Base-by-base conservation (phyloP, 2,797 vertebrate genomes). In the Rhadinocentrus ornatus region DNA sequence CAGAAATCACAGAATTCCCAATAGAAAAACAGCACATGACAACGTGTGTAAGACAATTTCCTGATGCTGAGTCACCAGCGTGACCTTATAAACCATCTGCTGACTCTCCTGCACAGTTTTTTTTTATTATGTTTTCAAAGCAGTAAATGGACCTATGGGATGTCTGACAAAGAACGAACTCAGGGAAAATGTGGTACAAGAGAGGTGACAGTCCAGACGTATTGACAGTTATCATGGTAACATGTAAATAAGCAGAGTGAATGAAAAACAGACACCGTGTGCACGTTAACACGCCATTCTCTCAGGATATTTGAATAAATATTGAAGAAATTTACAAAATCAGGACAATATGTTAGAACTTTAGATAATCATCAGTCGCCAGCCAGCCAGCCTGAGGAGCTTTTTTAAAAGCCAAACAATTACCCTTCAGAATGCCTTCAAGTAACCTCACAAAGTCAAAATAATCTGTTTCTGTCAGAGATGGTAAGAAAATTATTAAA, bases 141-240 rank as follows among this genome's bases (percentile, higher is more conserved):
- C 44, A 9, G 68, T 82, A 64, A 86, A 76, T 69, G 70, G 82
- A 70, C 77, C 76, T 76, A 26, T 70, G 83, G 85, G 81, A 79
- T 64, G 74, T 80, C 78, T 84, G 78, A 77, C 26, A 3, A 53
- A 37, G 76, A 70, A 62, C 6, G 41, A 64, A 59, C 0, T 50
- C 37, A 57, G 41, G 55, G 37, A 50, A 63, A 82, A 76, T 53
- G 62, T 46, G 63, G 64, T 29, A 65, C 15, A 5, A 39, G 16
- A 75, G 74, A 80, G 69, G 71, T 73, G 86, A 62, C 48, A 50
- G 62, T 69, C 71, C 82, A 39, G 48, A 56, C 62, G 37, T 74
- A 82, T 50, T 71, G 86, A 86, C 83, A 81, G 87, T 87, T 84
- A 80, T 65, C 83, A 86, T 88, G 83, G 84, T 63, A 77, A 89